These are phyloP conservation scores for Lepus americanus DNA, from an alignment of 2,113 vertebrate species.

Conservation along the genomic window DNA sequence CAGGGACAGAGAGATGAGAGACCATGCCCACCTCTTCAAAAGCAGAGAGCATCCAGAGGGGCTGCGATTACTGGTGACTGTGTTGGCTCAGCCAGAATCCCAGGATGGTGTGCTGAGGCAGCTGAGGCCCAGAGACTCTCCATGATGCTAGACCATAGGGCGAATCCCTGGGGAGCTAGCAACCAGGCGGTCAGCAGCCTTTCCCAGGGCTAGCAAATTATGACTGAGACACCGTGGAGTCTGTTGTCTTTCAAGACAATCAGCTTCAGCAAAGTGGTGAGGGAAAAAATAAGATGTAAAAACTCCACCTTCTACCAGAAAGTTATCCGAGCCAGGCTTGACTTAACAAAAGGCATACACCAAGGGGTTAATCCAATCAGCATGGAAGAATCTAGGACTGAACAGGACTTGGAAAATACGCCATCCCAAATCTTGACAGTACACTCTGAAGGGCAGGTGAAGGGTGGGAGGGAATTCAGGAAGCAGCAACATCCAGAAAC, in stretches of 20 bases:
- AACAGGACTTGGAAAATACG: conserved; percentile 5
- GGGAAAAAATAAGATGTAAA: background rate
- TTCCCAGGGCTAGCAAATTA: background rate
- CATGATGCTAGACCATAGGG: background rate
- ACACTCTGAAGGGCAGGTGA: background rate
- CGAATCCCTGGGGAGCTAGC: background rate
- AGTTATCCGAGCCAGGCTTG: background rate
- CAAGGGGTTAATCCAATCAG: background rate
- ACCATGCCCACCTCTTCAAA: background rate
- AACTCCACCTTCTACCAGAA: background rate
- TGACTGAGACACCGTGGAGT: background rate
- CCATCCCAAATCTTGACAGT: background rate
- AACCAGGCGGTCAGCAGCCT: background rate
- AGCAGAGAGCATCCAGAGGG: background rate
- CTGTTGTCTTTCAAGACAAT: conserved; percentile 15
- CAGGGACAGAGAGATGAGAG: too few relatives aligned
- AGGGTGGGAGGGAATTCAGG: background rate
- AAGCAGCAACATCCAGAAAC: background rate
- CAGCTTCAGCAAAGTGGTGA: background rate
- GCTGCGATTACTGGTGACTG: background rate
- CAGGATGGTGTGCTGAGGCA: background rate
- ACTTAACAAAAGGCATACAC: background rate
- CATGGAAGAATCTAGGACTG: background rate
- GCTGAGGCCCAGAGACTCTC: background rate
- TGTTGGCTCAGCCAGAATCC: background rate